Base-by-base conservation (phyloP, 2,113 vertebrate genomes). In the Chaenogobius annularis region DNA sequence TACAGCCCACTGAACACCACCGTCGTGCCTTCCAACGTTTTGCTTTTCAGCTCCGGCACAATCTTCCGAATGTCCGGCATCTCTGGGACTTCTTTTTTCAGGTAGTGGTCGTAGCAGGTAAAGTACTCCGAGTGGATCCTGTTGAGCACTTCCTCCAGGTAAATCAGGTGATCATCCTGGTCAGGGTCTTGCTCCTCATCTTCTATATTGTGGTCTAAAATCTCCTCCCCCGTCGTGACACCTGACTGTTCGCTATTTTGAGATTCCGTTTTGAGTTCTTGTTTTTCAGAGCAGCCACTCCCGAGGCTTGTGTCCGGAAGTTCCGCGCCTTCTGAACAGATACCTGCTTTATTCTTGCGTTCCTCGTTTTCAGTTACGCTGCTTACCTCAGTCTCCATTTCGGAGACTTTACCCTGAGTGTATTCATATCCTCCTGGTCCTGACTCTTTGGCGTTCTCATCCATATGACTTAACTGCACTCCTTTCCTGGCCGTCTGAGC, bases 201-300 rank as follows among this genome's bases (percentile, higher is more conserved):
- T 66, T 96, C 97, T 90, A 97, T 93, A 26, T 95, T 97, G 91
- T 98, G 96, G 78, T 98, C 96, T 75, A 98, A 92, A 50, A 96
- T 95, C 87, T 98, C 93, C 20, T 98, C 93, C 0, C 96, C 96
- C 73, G 94, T 94, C 0, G 97, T 98, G 81, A 99, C 91, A 0
- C 96, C 96, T 0, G 97, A 98, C 64, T 96, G 96, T 68, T 98
- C 96, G 9, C 97, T 99, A 68, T 95, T 97, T 91, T 98, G 97
- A 1, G 98, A 99, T 74, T 98, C 97, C 0, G 96, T 98, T 88
- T 99, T 96, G 0, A 95, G 93, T 85, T 99, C 97, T 63, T 94
- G 95, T 77, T 90, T 93, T 74, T 97, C 96, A 0, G 87, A 68
- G 70, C 94, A 95, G 26, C 96, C 95, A 8, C 97, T 96, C 13